Evolutionary conservation across 2,797 vertebrate species (phyloP).

Genomic region (Pangasius krempfi): DNA sequence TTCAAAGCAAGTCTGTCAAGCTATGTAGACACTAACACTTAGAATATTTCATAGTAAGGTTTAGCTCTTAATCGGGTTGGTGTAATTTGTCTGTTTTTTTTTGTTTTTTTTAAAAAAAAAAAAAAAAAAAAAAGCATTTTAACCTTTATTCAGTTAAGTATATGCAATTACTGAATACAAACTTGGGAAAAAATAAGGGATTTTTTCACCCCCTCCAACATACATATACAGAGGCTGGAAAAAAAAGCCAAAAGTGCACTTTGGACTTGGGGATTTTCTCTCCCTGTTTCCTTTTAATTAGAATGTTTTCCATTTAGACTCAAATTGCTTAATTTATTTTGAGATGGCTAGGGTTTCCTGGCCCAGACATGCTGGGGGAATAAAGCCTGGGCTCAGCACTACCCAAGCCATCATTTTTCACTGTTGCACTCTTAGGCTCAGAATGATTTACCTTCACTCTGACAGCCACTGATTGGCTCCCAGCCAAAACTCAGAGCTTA

Average conservation of each 20-base stretch:
- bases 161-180: conserved; percentile 33
- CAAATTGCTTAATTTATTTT: conserved; percentile 77
- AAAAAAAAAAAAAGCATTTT: no score
- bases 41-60: conserved; percentile 2
- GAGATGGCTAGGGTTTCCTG: conserved; percentile 74
- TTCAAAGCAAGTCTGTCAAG: conserved; percentile 13
- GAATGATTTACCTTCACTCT: conserved; percentile 77
- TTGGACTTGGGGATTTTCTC: conserved; percentile 58
- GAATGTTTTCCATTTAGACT: conserved; percentile 64
- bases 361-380: conserved; percentile 65
- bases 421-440: conserved; percentile 73
- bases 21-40: background rate
- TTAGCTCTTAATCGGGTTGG: background rate
- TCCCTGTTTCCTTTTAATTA: conserved; percentile 75
- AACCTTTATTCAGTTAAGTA: background rate
- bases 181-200: conserved; percentile 31
- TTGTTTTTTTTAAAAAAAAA: background rate
- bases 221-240: conserved; percentile 4
- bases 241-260: conserved; percentile 25
- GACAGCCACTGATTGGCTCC: conserved; percentile 70
- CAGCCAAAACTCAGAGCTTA: conserved; percentile 71
- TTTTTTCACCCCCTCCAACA: conserved; percentile 7
- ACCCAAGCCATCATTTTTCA: conserved; percentile 69
- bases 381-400: conserved; percentile 70
- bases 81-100: background rate